These are phyloP conservation scores for Rotaria macrura DNA, from an alignment of 2,888 invertebrate genomes.

Conservation along the genomic window DNA sequence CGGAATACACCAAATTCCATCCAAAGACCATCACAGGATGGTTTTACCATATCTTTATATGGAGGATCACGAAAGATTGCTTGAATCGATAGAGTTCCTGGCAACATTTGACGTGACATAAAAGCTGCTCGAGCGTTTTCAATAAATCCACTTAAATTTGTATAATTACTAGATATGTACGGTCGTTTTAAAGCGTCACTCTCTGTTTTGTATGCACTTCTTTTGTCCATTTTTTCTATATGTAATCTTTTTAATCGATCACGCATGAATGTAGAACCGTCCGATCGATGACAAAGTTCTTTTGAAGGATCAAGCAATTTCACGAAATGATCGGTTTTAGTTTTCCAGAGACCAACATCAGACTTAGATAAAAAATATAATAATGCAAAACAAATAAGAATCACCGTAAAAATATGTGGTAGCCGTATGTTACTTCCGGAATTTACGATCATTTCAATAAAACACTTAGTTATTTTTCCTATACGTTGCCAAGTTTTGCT, in stretches of 20 bases:
- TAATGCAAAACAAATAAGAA: not conserved
- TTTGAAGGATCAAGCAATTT: not conserved
- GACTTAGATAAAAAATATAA: not conserved
- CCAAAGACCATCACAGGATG: too few relatives aligned
- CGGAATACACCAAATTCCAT: too few relatives aligned
- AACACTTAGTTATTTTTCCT: too few relatives aligned
- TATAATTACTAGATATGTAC: not conserved
- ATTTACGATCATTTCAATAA: too few relatives aligned
- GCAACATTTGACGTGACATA: not conserved
- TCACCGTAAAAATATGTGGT: not conserved
- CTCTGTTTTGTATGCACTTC: not conserved
- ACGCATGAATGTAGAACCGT: not conserved
- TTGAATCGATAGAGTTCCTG: not conserved
- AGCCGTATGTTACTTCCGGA: not conserved
- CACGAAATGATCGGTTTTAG: not conserved
- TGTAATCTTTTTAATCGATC: not conserved
- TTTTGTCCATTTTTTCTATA: not conserved
- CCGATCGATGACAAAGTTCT: not conserved
- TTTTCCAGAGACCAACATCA: not conserved
- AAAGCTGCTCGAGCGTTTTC: not conserved
- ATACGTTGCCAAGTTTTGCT: too few relatives aligned
- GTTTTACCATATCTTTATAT: not conserved
- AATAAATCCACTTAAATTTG: not conserved
- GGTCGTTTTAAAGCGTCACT: not conserved
- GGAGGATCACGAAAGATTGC: not conserved